Percentiles rank a stretch among this genome's conserved stretches.
These are phyloP conservation scores for Trachops cirrhosus DNA, from an alignment of 2,797 vertebrate genomes.

Conservation along the genomic window DNA sequence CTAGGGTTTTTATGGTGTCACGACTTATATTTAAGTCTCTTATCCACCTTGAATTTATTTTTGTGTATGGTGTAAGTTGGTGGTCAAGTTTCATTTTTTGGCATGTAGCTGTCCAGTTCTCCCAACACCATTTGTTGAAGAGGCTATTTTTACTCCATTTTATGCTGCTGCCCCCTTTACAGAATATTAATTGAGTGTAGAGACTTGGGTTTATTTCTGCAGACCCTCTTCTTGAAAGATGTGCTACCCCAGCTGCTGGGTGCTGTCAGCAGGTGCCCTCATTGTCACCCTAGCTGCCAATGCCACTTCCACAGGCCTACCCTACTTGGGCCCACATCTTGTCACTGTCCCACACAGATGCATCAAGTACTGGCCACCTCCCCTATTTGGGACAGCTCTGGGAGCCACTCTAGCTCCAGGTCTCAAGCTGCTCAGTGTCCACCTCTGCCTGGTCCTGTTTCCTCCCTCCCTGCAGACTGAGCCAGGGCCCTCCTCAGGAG, in stretches of 20 bases:
- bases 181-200: too few species aligned
- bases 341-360: background rate
- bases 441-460: background rate
- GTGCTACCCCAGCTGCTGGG: background rate
- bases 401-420: background rate
- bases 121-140: too few species aligned
- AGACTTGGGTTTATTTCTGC: too few species aligned
- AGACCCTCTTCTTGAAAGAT: background rate
- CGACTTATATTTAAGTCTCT: too few species aligned
- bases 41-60: too few species aligned
- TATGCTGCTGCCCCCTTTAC: too few species aligned
- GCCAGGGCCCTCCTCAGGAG: background rate
- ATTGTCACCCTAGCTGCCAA: too few species aligned
- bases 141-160: too few species aligned
- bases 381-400: background rate
- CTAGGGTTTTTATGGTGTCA: too few species aligned
- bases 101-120: too few species aligned
- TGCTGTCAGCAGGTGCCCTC: background rate
- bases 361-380: background rate
- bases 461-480: background rate
- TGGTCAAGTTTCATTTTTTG: too few species aligned
- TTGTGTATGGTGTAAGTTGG: too few species aligned
- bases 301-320: background rate
- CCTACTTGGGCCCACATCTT: background rate
- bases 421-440: background rate